Evolutionary conservation across 2,797 vertebrate species (phyloP).

Genomic region (Rhinella marina): DNA sequence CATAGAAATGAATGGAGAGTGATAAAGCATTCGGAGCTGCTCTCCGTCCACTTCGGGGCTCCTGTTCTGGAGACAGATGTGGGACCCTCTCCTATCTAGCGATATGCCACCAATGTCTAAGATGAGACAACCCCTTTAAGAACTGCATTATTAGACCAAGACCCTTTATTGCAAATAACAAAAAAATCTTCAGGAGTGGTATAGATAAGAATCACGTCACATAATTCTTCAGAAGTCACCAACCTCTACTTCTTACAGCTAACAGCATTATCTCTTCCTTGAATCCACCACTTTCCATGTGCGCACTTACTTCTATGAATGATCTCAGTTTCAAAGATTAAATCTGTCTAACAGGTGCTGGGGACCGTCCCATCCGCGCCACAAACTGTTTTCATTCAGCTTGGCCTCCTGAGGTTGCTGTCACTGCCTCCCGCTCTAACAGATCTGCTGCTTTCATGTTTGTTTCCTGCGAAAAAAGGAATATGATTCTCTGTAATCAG

Average conservation of each 20-base stretch:
- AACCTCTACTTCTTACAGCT: not conserved
- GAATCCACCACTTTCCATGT: conserved; percentile 11
- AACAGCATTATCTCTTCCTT: conserved; percentile 28
- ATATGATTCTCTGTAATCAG: not conserved
- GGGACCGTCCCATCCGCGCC: conserved; percentile 29
- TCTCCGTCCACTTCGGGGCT: too few species aligned
- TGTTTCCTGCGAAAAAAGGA: not conserved
- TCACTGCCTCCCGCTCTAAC: not conserved
- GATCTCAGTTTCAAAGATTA: not conserved
- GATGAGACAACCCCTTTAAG: too few species aligned
- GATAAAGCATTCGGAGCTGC: too few species aligned
- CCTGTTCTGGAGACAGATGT: too few species aligned
- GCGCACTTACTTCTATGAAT: not conserved
- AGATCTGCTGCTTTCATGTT: not conserved
- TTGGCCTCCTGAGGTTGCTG: not conserved
- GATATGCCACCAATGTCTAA: too few species aligned
- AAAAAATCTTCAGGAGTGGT: not conserved
- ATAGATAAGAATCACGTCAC: not conserved
- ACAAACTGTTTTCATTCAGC: not conserved
- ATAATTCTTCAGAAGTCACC: not conserved
- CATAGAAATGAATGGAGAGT: too few species aligned
- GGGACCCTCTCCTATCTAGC: too few species aligned
- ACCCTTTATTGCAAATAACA: not conserved
- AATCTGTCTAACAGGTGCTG: not conserved
- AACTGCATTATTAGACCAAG: not conserved